Conservation (phyloP, 2,888 invertebrate genomes). For the Tinea trinotella region DNA sequence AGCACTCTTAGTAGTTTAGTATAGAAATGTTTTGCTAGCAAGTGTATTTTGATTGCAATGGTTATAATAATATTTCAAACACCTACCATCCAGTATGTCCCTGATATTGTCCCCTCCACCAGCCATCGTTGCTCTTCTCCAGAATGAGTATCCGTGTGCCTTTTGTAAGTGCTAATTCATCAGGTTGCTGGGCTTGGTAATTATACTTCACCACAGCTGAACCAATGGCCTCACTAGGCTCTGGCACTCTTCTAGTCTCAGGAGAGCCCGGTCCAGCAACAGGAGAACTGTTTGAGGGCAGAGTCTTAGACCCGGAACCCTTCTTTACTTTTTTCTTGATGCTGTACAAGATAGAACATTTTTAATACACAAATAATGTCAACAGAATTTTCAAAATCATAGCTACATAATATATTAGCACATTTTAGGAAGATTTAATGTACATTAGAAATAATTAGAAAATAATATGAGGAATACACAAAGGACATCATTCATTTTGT, state of each 20-base stretch:
- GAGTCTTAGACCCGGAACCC: conserved; percentile 86
- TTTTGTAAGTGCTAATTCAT: conserved; percentile 95
- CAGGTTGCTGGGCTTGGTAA: conserved; percentile 95
- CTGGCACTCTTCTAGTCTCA: conserved; percentile 80
- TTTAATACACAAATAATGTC: no score
- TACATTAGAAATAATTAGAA: no score
- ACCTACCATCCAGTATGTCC: conserved; percentile 69
- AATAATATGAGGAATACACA: no score
- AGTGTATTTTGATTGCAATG: no score
- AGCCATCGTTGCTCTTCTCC: conserved; percentile 98
- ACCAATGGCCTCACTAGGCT: conserved; percentile 89
- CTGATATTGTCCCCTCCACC: conserved; percentile 96
- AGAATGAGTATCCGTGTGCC: conserved; percentile 95
- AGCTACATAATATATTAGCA: no score
- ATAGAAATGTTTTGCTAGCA: no score
- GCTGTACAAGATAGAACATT: conserved; percentile 69
- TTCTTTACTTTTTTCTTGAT: conserved; percentile 91
- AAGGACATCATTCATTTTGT: no score
- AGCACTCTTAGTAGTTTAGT: no score
- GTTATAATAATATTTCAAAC: no score
- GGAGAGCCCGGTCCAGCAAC: conserved; percentile 85
- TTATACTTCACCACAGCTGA: conserved; percentile 96
- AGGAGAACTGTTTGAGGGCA: conserved; percentile 88
- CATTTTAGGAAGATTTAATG: no score
- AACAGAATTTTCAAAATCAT: no score